phyloP scores from a whole-genome alignment of 2,888 invertebrate species.

The Odiellus spinosus region DNA sequence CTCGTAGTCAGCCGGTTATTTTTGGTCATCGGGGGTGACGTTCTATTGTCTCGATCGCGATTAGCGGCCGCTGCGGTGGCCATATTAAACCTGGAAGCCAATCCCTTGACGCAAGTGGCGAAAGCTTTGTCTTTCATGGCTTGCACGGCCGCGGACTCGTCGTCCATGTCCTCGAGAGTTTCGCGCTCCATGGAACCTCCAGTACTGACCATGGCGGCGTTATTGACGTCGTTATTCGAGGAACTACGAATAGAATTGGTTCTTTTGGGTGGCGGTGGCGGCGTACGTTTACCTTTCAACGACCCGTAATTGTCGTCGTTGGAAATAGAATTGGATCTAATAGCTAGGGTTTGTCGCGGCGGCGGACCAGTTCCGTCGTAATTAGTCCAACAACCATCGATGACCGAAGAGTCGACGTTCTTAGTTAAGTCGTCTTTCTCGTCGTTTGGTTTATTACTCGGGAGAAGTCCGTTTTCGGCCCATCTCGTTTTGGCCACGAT shows the following conservation, averaged over 20 bases:
- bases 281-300: constrained; percentile 25
- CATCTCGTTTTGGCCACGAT: constrained; percentile 28
- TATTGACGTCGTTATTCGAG: not conserved
- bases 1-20: not conserved
- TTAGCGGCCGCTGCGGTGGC: constrained; percentile 18
- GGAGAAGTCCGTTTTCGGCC: constrained; percentile 13
- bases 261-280: constrained; percentile 36
- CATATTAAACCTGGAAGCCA: constrained; percentile 23
- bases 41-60: constrained; percentile 5
- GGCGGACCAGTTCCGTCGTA: constrained; percentile 8
- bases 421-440: constrained; percentile 12
- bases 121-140: constrained; percentile 26
- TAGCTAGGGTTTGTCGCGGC: constrained; percentile 12
- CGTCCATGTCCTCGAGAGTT: not conserved
- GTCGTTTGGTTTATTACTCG: constrained; percentile 14
- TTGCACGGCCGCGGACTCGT: not conserved
- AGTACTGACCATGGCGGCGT: not conserved
- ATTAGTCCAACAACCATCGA: not conserved
- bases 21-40: constrained; percentile 7
- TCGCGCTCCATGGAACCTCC: not conserved
- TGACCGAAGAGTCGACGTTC: constrained; percentile 2
- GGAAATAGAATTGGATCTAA: constrained; percentile 16
- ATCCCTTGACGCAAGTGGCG: constrained; percentile 29
- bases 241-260: constrained; percentile 24
- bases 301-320: constrained; percentile 14